Evolutionary conservation across 2,113 vertebrate species (phyloP), one percentile per base, ranked within the genome.

Genomic region (Corynorhinus townsendii): DNA sequence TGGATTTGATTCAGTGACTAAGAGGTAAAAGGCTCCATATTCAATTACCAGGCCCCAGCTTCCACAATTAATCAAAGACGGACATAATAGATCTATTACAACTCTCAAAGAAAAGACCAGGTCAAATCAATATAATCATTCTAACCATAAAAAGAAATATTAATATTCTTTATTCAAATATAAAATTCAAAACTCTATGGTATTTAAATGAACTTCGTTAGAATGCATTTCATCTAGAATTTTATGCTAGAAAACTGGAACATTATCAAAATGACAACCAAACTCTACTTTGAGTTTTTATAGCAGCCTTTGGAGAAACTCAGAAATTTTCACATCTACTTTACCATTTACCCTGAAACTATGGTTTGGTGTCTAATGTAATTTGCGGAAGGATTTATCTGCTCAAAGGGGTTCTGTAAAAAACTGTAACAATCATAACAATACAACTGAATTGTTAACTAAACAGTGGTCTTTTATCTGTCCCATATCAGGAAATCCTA

Each of bases 1-100:
- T 88, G 92, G 95, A 96, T 97, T 97, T 95, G 94, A 97, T 97
- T 97, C 97, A 97, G 84, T 97, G 97, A 96, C 89, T 96, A 90
- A 79, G 77, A 93, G 95, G 97, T 96, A 86, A 97, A 95, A 97
- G 92, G 94, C 90, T 95, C 81, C 93, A 92, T 96, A 97, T 96
- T 94, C 96, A 96, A 97, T 97, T 97, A 97, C 84, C 62, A 95
- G 68, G 85, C 54, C 93, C 62, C 62, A 88, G 72, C 95, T 96
- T 96, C 82, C 72, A 85, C 92, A 96, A 68, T 97, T 97, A 97
- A 97, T 96, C 95, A 97, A 96, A 96, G 81, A 20, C 62, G 95
- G 96, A 97, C 96, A 97, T 95, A 94, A 97, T 96, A 92, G 77
- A 62, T 81, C 93, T 94, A 90, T 89, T 96, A 96, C 20, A 86